These are phyloP conservation scores for Palythoa grandis DNA, from an alignment of 92 coral and sea anemone species.

Conservation along the genomic window DNA sequence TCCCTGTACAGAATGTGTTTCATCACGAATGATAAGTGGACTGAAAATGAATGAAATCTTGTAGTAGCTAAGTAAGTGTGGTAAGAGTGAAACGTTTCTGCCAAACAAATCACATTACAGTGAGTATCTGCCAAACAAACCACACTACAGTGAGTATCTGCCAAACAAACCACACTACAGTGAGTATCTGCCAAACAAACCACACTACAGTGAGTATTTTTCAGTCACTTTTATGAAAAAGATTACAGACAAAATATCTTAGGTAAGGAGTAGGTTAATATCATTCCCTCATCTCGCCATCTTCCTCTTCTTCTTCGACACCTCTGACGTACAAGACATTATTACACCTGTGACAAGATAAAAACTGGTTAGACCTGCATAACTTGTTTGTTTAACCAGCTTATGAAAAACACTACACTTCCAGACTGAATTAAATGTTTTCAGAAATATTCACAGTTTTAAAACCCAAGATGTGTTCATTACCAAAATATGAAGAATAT, in stretches of 20 bases:
- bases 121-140: too few relatives aligned
- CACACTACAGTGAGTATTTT: too few relatives aligned
- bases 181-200: too few relatives aligned
- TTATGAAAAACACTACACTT: not conserved
- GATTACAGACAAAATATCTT: not conserved
- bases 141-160: too few relatives aligned
- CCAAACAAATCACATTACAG: too few relatives aligned
- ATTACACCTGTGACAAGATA: conserved; percentile 77
- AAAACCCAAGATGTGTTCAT: not conserved
- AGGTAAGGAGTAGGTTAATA: not conserved
- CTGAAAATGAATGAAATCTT: too few relatives aligned
- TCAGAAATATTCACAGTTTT: not conserved
- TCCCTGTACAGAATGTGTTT: too few relatives aligned
- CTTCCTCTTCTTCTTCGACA: conserved; percentile 97
- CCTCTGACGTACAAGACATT: conserved; percentile 98
- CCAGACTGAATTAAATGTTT: not conserved
- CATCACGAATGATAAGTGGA: too few relatives aligned
- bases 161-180: too few relatives aligned
- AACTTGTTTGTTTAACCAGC: not conserved
- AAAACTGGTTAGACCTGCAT: not conserved
- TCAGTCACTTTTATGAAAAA: too few relatives aligned
- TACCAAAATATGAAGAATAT: not conserved
- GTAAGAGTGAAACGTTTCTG: too few relatives aligned
- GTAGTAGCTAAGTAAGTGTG: too few relatives aligned
- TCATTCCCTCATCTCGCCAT: conserved; percentile 98